phyloP scores from a whole-genome alignment of 2,797 vertebrate species.

The Passerculus sandwichensis region DNA sequence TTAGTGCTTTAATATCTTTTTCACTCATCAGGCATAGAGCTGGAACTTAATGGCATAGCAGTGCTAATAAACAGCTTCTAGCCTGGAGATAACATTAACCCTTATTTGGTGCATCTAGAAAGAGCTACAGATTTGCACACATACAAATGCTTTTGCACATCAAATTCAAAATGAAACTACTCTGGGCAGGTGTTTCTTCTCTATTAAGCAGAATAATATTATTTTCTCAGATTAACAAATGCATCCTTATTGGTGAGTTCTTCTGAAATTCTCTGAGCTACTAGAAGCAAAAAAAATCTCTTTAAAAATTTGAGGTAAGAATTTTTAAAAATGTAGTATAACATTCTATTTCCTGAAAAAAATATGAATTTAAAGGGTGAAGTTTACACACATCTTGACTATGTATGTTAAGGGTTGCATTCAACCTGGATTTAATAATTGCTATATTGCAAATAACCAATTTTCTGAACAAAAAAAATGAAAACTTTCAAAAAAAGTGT shows the following conservation, averaged over 20 bases:
- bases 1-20: not conserved
- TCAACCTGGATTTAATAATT: not conserved
- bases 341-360: not conserved
- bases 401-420: not conserved
- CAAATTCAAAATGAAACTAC: not conserved
- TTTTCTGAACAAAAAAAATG: not conserved
- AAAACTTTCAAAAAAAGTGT: not conserved
- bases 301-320: not conserved
- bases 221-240: not conserved
- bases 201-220: not conserved
- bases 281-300: not conserved
- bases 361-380: not conserved
- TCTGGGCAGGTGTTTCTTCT: not conserved
- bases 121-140: not conserved
- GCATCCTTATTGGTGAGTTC: not conserved
- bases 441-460: not conserved
- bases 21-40: not conserved
- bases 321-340: not conserved
- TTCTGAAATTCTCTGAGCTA: not conserved
- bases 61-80: not conserved
- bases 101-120: not conserved
- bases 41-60: not conserved
- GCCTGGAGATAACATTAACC: not conserved
- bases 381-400: not conserved
- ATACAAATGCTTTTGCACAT: not conserved